Evolutionary conservation across 2,113 vertebrate genomes (phyloP).

Genomic region (zebrafish (Danio rerio)): DNA sequence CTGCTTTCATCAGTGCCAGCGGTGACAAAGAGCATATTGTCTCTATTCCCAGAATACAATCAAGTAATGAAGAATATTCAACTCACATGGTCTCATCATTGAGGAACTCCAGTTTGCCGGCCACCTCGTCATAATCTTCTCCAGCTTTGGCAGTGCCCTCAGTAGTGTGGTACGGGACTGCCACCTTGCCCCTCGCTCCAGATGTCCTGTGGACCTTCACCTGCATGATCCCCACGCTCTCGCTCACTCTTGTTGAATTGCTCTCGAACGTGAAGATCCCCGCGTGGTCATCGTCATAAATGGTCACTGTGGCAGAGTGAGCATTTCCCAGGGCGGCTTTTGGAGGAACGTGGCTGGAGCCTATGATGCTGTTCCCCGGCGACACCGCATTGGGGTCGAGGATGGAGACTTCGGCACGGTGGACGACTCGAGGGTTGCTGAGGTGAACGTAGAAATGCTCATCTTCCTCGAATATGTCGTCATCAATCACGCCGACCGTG

Average conservation of each 20-base stretch:
- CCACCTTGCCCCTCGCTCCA: conserved; percentile 83
- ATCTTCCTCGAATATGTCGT: conserved; percentile 87
- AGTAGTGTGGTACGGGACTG: conserved; percentile 79
- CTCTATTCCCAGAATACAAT: neutral
- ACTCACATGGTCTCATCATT: conserved; percentile 88
- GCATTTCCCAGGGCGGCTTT: conserved; percentile 76
- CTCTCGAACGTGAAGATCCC: conserved; percentile 84
- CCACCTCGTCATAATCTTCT: conserved; percentile 84
- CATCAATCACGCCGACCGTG: conserved; percentile 83
- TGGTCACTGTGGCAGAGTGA: conserved; percentile 82
- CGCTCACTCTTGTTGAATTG: conserved; percentile 77
- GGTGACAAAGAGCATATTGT: neutral
- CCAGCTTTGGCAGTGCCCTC: conserved; percentile 82
- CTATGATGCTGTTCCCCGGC: conserved; percentile 73
- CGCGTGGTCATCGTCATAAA: conserved; percentile 86
- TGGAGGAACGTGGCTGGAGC: conserved; percentile 64
- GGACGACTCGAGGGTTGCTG: conserved; percentile 78
- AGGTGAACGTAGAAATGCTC: conserved; percentile 85
- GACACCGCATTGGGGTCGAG: conserved; percentile 74
- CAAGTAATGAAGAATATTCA: neutral
- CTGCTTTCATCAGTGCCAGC: neutral
- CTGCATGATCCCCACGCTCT: conserved; percentile 83
- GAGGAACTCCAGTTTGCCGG: conserved; percentile 83
- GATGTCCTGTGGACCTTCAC: conserved; percentile 85
- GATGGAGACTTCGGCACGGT: conserved; percentile 73